A percentile compares a stretch with the other conserved stretches of the same genome.
Evolutionary conservation across 1,140 invertebrate genomes (phyloP).

Genomic region (Zaprionus gabonicus): DNA sequence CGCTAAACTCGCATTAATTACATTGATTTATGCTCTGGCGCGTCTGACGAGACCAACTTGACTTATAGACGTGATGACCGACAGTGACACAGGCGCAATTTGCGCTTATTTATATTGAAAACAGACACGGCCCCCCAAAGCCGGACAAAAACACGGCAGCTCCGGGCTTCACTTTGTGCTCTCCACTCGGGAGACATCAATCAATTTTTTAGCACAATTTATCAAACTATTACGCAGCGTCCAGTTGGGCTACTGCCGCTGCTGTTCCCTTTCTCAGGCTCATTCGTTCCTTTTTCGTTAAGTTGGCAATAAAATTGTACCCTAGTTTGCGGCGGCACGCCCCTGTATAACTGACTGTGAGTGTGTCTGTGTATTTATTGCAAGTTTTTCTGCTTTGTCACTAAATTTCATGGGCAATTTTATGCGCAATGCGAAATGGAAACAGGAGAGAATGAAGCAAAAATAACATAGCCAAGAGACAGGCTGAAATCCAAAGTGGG

Average conservation of each 20-base stretch:
- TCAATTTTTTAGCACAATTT: constrained; percentile 77
- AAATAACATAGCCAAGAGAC: neutral
- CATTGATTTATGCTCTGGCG: constrained; percentile 75
- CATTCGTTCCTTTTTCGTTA: constrained; percentile 24
- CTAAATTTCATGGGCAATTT: constrained; percentile 43
- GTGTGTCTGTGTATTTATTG: constrained; percentile 21
- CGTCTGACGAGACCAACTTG: constrained; percentile 50
- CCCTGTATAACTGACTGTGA: constrained; percentile 19
- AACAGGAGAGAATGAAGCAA: neutral
- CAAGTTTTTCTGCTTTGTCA: constrained; percentile 34
- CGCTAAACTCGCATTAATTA: constrained; percentile 80
- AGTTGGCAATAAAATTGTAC: constrained; percentile 70
- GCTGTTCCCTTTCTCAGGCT: neutral
- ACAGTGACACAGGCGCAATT: constrained; percentile 53
- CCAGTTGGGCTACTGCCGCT: neutral
- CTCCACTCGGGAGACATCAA: constrained; percentile 51
- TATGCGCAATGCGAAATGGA: constrained; percentile 20
- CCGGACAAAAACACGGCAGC: constrained; percentile 2
- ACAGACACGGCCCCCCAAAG: constrained; percentile 23
- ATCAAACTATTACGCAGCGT: constrained; percentile 73
- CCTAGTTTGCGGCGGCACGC: constrained; percentile 76
- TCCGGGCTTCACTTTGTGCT: neutral
- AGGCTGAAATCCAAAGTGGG: neutral
- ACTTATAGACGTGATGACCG: constrained; percentile 65
- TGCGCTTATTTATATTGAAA: constrained; percentile 50